Evolutionary conservation across 1,140 invertebrate genomes (phyloP).

Genomic region (Stegodyphus mimosarum): DNA sequence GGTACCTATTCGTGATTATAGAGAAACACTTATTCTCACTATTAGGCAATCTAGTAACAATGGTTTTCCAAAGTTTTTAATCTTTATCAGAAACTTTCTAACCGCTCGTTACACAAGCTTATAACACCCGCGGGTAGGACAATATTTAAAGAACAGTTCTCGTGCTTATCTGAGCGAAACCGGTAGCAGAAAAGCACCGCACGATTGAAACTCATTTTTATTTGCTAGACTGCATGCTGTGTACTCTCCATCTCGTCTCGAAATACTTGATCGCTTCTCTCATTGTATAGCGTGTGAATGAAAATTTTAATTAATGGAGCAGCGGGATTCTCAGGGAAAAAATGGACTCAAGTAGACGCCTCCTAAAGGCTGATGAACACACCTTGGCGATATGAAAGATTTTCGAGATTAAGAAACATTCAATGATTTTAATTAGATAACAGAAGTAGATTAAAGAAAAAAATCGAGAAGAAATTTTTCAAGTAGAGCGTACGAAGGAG

Average conservation of each 20-base stretch:
- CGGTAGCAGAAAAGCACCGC: background rate
- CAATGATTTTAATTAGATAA: conserved; percentile 45
- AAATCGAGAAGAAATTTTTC: conserved; percentile 3
- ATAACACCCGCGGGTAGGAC: conserved; percentile 28
- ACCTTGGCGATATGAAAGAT: too few relatives aligned
- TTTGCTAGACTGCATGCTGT: background rate
- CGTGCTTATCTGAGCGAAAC: conserved; percentile 26
- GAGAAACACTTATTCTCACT: too few relatives aligned
- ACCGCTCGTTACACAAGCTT: background rate
- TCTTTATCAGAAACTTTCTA: too few relatives aligned
- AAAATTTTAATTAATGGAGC: conserved; percentile 12
- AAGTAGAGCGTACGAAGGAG: conserved; percentile 8
- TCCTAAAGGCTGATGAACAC: too few relatives aligned
- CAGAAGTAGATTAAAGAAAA: conserved; percentile 27
- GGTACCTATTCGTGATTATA: too few relatives aligned
- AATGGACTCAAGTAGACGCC: too few relatives aligned
- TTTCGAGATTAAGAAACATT: background rate
- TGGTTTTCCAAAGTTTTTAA: too few relatives aligned
- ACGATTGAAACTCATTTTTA: background rate
- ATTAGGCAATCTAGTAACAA: too few relatives aligned
- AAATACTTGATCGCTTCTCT: too few relatives aligned
- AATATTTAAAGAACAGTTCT: conserved; percentile 37
- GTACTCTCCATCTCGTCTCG: background rate
- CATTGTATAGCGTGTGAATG: too few relatives aligned
- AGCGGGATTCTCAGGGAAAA: background rate